Conservation (phyloP, 2,888 invertebrate genomes). For the Anoplius nigerrimus region DNA sequence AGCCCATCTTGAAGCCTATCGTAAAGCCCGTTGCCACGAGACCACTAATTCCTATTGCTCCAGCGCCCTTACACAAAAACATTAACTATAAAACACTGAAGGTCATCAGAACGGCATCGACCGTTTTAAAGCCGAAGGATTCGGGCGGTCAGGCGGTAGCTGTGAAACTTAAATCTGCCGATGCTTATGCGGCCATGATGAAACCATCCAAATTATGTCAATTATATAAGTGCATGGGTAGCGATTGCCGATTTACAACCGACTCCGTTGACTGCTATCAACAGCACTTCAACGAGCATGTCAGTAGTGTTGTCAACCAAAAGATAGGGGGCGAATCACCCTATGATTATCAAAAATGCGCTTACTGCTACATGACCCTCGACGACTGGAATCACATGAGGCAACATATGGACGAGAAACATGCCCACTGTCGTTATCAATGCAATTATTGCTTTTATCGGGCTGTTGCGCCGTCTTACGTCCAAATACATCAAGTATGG, state of each 20-base stretch:
- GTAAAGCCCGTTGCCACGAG: too few species aligned
- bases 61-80: conserved; percentile 2
- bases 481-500: conserved; percentile 79
- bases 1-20: too few species aligned
- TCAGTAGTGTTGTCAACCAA: conserved; percentile 37
- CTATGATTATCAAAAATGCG: conserved; percentile 77
- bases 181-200: conserved; percentile 70
- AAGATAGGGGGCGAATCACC: conserved; percentile 66
- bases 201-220: conserved; percentile 71
- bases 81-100: conserved; percentile 63
- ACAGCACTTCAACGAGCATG: conserved; percentile 73
- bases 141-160: conserved; percentile 15
- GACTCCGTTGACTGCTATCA: conserved; percentile 69
- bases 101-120: conserved; percentile 47
- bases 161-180: conserved; percentile 60
- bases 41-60: neutral
- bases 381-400: conserved; percentile 75
- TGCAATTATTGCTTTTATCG: conserved; percentile 84
- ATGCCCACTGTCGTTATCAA: conserved; percentile 79
- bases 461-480: conserved; percentile 78
- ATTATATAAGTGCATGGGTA: conserved; percentile 78
- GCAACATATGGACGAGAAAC: conserved; percentile 80
- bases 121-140: conserved; percentile 32
- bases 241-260: conserved; percentile 76
- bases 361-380: conserved; percentile 78